Conservation (phyloP, 2,113 vertebrate species). For the Amphiprion ocellaris region DNA sequence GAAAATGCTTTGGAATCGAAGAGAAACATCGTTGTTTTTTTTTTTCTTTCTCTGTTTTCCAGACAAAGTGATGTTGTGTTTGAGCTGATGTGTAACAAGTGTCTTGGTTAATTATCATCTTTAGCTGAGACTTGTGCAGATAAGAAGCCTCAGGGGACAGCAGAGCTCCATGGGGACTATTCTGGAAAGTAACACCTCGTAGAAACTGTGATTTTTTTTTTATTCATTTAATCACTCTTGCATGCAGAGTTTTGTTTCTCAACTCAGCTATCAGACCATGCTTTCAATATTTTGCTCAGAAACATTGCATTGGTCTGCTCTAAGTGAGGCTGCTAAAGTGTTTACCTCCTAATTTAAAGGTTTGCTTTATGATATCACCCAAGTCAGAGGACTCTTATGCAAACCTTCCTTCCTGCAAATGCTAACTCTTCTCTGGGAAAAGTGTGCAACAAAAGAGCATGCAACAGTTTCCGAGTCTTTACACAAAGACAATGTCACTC, state of each 20-base stretch:
- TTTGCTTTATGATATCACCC: not conserved
- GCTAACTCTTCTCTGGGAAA: slow-evolving; percentile 27
- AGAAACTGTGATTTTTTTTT: no score
- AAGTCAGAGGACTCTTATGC: slow-evolving; percentile 32
- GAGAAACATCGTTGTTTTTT: not conserved
- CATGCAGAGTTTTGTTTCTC: no score
- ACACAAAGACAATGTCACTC: slow-evolving; percentile 20
- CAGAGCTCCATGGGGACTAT: not conserved
- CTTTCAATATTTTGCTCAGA: not conserved
- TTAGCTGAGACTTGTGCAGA: not conserved
- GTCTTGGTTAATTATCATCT: slow-evolving; percentile 10
- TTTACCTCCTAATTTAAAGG: not conserved
- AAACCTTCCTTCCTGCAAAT: slow-evolving; percentile 21
- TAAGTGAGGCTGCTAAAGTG: not conserved
- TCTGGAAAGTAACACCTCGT: not conserved
- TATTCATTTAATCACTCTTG: no score
- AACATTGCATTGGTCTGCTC: not conserved
- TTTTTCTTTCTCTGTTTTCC: not conserved
- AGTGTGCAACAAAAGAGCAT: slow-evolving; percentile 29
- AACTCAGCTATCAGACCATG: not conserved
- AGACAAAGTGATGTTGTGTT: slow-evolving; percentile 34
- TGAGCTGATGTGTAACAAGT: slow-evolving; percentile 66
- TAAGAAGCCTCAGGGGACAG: slow-evolving; percentile 11
- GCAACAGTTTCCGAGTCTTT: not conserved
- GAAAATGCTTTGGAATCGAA: not conserved